Conservation (phyloP, 2,113 vertebrate species). For the Argyrosomus japonicus region DNA sequence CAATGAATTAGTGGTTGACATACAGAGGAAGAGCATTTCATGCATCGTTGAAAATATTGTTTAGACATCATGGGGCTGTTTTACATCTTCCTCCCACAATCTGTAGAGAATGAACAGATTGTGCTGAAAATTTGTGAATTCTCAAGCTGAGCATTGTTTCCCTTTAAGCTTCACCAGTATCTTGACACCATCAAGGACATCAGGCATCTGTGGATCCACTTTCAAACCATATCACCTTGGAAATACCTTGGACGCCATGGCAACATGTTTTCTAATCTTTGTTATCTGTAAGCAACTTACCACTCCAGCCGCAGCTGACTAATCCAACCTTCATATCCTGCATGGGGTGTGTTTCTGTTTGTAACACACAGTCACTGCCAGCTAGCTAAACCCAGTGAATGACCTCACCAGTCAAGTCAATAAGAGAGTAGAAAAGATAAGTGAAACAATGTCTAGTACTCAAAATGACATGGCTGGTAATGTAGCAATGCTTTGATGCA, state of each 20-base stretch:
- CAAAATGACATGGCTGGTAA: not conserved
- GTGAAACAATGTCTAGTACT: slow-evolving; percentile 22
- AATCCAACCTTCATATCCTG: slow-evolving; percentile 73
- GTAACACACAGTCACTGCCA: slow-evolving; percentile 34
- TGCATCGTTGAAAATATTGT: slow-evolving; percentile 1
- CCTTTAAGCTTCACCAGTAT: slow-evolving; percentile 57
- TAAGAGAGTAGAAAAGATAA: slow-evolving; percentile 38
- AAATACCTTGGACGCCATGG: slow-evolving; percentile 79
- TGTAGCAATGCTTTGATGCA: not conserved
- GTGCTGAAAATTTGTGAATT: slow-evolving; percentile 15
- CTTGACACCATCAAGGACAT: slow-evolving; percentile 74
- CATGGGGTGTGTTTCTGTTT: slow-evolving; percentile 69
- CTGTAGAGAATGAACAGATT: slow-evolving; percentile 9
- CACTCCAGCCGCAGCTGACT: slow-evolving; percentile 70
- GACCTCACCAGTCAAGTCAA: slow-evolving; percentile 48
- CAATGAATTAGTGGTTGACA: not conserved
- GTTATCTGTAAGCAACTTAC: slow-evolving; percentile 76
- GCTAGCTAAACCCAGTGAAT: slow-evolving; percentile 39
- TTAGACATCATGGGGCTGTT: not conserved
- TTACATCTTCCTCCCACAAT: slow-evolving; percentile 1
- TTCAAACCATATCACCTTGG: slow-evolving; percentile 79
- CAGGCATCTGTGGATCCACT: slow-evolving; percentile 66
- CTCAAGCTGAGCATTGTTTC: slow-evolving; percentile 29
- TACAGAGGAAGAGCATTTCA: slow-evolving; percentile 29
- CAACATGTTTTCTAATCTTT: slow-evolving; percentile 82